A percentile compares a stretch with the other conserved stretches of the same genome.
These are phyloP conservation scores for Amphipyra berbera DNA, from an alignment of 2,888 invertebrate genomes.

Conservation along the genomic window DNA sequence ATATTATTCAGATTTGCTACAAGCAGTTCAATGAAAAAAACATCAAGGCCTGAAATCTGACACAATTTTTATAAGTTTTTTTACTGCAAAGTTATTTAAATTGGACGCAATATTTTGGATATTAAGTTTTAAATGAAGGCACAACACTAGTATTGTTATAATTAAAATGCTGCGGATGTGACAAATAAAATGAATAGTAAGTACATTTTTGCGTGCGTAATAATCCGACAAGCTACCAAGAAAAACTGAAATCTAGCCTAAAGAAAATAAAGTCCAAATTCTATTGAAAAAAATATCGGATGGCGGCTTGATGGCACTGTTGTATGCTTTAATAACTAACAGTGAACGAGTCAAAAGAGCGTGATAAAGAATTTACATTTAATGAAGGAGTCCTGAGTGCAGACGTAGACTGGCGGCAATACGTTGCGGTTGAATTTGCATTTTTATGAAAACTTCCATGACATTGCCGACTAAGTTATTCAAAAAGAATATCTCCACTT, in stretches of 20 bases:
- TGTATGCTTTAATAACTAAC: slow-evolving; percentile 63
- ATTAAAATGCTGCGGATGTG: slow-evolving; percentile 55
- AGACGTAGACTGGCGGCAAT: slow-evolving; percentile 64
- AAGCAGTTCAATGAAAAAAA: neutral
- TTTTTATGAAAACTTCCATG: slow-evolving; percentile 77
- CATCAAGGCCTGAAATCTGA: neutral
- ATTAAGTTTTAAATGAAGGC: slow-evolving; percentile 20
- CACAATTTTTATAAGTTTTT: neutral
- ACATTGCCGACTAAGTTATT: slow-evolving; percentile 60
- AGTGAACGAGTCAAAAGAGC: slow-evolving; percentile 62
- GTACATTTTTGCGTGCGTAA: slow-evolving; percentile 59
- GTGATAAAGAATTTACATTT: slow-evolving; percentile 74
- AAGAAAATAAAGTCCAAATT: slow-evolving; percentile 49
- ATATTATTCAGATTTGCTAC: neutral
- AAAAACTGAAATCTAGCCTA: slow-evolving; percentile 11
- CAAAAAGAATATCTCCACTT: slow-evolving; percentile 62
- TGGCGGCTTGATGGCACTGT: slow-evolving; percentile 56
- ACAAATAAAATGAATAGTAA: slow-evolving; percentile 60
- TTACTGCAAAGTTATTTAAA: slow-evolving; percentile 1
- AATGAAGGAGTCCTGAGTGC: slow-evolving; percentile 68
- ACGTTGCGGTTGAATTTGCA: slow-evolving; percentile 72
- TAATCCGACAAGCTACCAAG: slow-evolving; percentile 31
- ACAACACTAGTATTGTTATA: slow-evolving; percentile 46
- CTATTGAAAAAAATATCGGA: slow-evolving; percentile 10
- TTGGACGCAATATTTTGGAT: slow-evolving; percentile 26